Conservation (phyloP, 2,113 vertebrate species). For the Perccottus glenii region DNA sequence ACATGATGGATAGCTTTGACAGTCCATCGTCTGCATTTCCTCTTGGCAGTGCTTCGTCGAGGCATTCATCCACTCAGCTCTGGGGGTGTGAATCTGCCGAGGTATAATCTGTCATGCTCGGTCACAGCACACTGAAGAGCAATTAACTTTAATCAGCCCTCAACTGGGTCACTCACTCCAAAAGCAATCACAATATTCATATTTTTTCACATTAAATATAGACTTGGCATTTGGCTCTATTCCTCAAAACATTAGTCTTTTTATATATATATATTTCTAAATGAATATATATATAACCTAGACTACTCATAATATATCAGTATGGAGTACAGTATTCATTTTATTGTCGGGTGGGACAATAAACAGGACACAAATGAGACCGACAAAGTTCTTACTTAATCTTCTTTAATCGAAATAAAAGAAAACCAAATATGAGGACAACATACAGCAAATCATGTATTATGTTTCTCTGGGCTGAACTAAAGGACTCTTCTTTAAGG, state of each 20-base stretch:
- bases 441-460: no score
- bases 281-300: no score
- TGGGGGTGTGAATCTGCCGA: slow-evolving; percentile 35
- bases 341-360: no score
- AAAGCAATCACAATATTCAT: slow-evolving; percentile 53
- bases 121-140: slow-evolving; percentile 50
- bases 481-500: no score
- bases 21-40: slow-evolving; percentile 38
- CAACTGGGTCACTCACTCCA: slow-evolving; percentile 53
- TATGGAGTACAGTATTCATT: no score
- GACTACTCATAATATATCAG: no score
- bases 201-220: slow-evolving; percentile 41
- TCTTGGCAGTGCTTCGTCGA: slow-evolving; percentile 37
- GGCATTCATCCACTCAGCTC: slow-evolving; percentile 38
- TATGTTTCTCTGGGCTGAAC: no score
- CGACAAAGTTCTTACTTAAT: no score
- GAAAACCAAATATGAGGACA: no score
- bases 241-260: neutral
- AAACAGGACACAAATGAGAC: no score
- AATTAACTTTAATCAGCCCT: slow-evolving; percentile 68
- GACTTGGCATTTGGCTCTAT: slow-evolving; percentile 7
- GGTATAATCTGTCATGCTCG: slow-evolving; percentile 48
- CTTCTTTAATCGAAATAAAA: no score
- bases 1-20: slow-evolving; percentile 62
- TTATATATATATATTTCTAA: no score